Conservation (phyloP, 1,140 invertebrate genomes). For the Euwallacea fornicatus region DNA sequence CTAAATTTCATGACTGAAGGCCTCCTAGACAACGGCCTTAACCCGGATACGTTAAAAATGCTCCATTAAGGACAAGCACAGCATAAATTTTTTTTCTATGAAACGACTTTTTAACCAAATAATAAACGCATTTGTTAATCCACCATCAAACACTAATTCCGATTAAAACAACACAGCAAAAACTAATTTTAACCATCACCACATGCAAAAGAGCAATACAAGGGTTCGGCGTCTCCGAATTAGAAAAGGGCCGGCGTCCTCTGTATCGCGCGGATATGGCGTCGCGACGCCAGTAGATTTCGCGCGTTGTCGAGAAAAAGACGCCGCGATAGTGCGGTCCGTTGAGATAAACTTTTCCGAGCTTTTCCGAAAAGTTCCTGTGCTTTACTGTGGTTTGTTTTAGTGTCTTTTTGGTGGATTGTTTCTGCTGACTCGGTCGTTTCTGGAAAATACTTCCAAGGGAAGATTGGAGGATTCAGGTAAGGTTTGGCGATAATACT, state of each 20-base stretch:
- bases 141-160: not conserved
- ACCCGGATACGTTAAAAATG: too few relatives aligned
- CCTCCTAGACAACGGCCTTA: too few relatives aligned
- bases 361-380: conserved; percentile 18
- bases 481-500: too few relatives aligned
- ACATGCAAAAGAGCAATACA: not conserved
- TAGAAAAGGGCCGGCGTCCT: not conserved
- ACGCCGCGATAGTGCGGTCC: conserved; percentile 21
- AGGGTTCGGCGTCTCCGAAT: conserved; percentile 12
- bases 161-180: too few relatives aligned
- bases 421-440: too few relatives aligned
- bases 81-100: too few relatives aligned
- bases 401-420: not conserved
- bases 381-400: not conserved
- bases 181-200: too few relatives aligned
- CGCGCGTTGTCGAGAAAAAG: conserved; percentile 23
- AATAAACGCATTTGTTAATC: not conserved
- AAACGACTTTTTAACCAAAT: not conserved
- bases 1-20: too few relatives aligned
- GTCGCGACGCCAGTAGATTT: conserved; percentile 32
- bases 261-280: conserved; percentile 16
- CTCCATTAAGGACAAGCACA: too few relatives aligned
- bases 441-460: too few relatives aligned
- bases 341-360: conserved; percentile 11
- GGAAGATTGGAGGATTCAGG: too few relatives aligned